phyloP scores from a whole-genome alignment of 2,113 vertebrate genomes.

The Acrocephalus arundinaceus region DNA sequence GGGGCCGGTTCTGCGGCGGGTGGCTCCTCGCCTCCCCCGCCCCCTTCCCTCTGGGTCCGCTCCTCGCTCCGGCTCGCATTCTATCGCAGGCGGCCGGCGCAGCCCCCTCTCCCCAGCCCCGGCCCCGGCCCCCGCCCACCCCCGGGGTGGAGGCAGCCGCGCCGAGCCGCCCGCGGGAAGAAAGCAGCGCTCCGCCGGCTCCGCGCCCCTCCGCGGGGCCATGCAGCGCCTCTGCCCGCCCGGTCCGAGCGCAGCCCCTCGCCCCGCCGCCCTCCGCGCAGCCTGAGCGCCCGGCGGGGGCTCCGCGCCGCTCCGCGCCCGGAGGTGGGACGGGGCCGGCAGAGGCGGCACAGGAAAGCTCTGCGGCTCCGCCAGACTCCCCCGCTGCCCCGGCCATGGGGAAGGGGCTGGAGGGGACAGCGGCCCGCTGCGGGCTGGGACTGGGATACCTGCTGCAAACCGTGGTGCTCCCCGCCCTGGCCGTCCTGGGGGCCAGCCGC shows the following conservation, averaged over 20 bases:
- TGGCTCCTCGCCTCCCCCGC: slow-evolving; percentile 40
- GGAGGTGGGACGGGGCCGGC: slow-evolving; percentile 2
- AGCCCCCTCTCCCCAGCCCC: not conserved
- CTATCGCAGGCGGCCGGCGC: slow-evolving; percentile 4
- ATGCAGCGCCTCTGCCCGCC: slow-evolving; percentile 12
- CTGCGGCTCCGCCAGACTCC: not conserved
- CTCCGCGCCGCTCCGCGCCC: not conserved
- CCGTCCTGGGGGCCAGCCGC: slow-evolving; percentile 80
- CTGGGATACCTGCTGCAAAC: slow-evolving; percentile 80
- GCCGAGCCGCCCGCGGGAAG: not conserved
- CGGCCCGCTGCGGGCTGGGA: slow-evolving; percentile 83
- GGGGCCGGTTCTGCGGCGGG: slow-evolving; percentile 42
- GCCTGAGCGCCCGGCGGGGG: not conserved
- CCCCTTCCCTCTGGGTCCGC: slow-evolving; percentile 50
- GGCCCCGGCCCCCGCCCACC: slow-evolving; percentile 3
- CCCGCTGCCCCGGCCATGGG: slow-evolving; percentile 74
- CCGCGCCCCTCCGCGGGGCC: slow-evolving; percentile 1
- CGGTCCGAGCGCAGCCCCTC: not conserved
- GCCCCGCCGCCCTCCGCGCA: not conserved
- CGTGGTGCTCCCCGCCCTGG: slow-evolving; percentile 82
- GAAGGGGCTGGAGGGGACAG: slow-evolving; percentile 79
- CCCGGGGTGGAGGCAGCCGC: not conserved
- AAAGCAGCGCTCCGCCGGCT: not conserved
- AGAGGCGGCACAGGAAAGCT: not conserved
- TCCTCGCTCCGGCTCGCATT: slow-evolving; percentile 5